A percentile compares a stretch with the other conserved stretches of the same genome.
Evolutionary conservation across 2,113 vertebrate genomes (phyloP).

Genomic region (Oncorhynchus kisutch): DNA sequence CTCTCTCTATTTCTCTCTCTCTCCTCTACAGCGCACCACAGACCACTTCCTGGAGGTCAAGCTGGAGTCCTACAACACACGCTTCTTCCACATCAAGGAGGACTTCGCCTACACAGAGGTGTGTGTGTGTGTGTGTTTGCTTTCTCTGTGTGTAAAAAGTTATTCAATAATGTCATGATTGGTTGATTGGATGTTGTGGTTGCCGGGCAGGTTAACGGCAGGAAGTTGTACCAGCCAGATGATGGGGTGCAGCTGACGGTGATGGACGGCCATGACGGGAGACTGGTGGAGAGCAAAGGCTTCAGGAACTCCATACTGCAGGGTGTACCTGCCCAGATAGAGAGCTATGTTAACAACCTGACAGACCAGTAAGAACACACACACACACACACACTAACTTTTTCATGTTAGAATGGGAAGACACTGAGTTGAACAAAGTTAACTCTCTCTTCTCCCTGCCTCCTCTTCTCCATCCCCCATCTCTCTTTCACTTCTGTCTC

Average conservation of each 20-base stretch:
- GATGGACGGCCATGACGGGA: conserved; percentile 81
- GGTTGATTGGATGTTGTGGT: neutral
- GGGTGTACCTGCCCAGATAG: conserved; percentile 87
- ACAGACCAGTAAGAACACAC: conserved; percentile 78
- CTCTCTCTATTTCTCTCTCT: no score
- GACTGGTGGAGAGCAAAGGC: conserved; percentile 74
- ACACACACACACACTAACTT: no score
- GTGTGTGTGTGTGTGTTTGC: neutral
- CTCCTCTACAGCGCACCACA: conserved; percentile 66
- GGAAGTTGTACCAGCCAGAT: conserved; percentile 78
- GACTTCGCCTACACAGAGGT: conserved; percentile 88
- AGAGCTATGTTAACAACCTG: conserved; percentile 81
- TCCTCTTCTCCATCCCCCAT: no score
- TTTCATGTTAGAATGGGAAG: neutral
- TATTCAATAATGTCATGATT: conserved; percentile 7
- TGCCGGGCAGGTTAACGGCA: conserved; percentile 80
- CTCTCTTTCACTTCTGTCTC: neutral
- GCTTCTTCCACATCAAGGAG: conserved; percentile 89
- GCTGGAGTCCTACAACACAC: conserved; percentile 85
- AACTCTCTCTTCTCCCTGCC: neutral
- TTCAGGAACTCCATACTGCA: conserved; percentile 85
- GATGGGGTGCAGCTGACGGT: conserved; percentile 86
- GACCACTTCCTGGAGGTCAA: conserved; percentile 90
- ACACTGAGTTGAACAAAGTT: neutral
- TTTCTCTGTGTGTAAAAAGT: neutral